Conservation (phyloP, 2,888 invertebrate genomes). For the Dryococelus australis region DNA sequence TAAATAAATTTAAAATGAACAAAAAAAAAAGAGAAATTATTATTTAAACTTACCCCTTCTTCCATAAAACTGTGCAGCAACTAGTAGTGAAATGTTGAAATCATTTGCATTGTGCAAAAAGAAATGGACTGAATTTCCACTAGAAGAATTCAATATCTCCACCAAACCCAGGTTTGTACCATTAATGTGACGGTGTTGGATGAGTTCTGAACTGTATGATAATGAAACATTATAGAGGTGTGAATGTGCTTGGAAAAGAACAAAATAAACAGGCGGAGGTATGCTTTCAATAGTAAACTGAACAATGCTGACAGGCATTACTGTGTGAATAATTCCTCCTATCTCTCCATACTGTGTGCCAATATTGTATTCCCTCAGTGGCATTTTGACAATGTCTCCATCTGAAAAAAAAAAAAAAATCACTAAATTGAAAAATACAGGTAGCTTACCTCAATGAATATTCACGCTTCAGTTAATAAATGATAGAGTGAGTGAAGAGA, state of each 20-base stretch:
- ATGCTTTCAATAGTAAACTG: constrained; percentile 60
- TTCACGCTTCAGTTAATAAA: too few species aligned
- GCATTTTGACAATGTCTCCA: constrained; percentile 44
- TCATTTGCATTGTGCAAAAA: constrained; percentile 60
- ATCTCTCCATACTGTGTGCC: constrained; percentile 49
- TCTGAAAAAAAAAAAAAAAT: constrained; percentile 46
- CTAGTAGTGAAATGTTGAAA: constrained; percentile 54
- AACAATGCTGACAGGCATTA: constrained; percentile 50
- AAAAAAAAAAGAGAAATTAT: too few species aligned
- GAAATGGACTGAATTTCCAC: constrained; percentile 52
- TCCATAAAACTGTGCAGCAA: constrained; percentile 65
- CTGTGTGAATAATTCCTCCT: constrained; percentile 49
- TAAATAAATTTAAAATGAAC: too few species aligned
- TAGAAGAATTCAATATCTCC: constrained; percentile 52
- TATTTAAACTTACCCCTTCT: constrained; percentile 58
- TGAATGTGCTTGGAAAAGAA: constrained; percentile 72
- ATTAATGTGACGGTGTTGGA: constrained; percentile 56
- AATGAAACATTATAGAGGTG: constrained; percentile 66
- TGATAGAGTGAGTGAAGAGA: too few species aligned
- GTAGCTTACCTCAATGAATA: too few species aligned
- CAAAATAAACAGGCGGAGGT: constrained; percentile 61
- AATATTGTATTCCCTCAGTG: constrained; percentile 54
- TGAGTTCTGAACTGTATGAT: constrained; percentile 58
- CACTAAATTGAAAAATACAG: too few species aligned
- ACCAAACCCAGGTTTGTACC: constrained; percentile 72